Base-by-base conservation (phyloP, 2,113 vertebrate species). In the Rhea pennata region DNA sequence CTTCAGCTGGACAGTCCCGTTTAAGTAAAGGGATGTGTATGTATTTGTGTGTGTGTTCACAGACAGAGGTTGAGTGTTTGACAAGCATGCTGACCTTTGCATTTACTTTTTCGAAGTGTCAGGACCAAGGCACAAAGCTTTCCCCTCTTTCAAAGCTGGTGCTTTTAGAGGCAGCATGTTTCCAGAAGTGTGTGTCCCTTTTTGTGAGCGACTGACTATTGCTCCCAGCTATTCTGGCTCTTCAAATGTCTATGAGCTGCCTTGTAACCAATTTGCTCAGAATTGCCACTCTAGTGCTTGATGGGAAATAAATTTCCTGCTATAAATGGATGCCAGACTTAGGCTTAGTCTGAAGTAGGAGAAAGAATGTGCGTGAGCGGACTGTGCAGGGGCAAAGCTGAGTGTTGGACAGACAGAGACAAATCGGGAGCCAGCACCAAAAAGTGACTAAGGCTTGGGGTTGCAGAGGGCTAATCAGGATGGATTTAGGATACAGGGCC, bases 401-500 rank as follows among this genome's bases (percentile, higher is more conserved):
- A 50, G 33, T 27, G 19, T 75, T n/a, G 78, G 81, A 65, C 19
- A 75, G 8, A 48, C 5, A 31, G 58, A 62, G 31, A 6, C n/a
- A 67, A 58, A 84, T n/a, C n/a, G 1, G 1, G 51, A 67, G 19
- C 16, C 0, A 0, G 62, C 84, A 75, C 12, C 7, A 20, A 46
- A 58, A 77, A 24, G 13, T 26, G 23, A 16, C 15, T 56, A 77
- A 73, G 64, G 15, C 15, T 82, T 89, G 64, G 31, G 15, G 31
- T 83, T 42, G 36, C 16, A 50, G 14, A 46, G 12, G 16, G 7
- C 5, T 74, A 67, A 54, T 15, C 53, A 27, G 66, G 42, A 51
- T 90, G 75, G 46, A 24, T 90, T 83, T 94, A 46, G 44, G 40
- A 73, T 11, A 19, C 62, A 48, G 40, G 14, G n/a, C 53, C 61